Evolutionary conservation across 2,888 invertebrate genomes (phyloP).

Genomic region (Eumacrocentrus americanus): DNA sequence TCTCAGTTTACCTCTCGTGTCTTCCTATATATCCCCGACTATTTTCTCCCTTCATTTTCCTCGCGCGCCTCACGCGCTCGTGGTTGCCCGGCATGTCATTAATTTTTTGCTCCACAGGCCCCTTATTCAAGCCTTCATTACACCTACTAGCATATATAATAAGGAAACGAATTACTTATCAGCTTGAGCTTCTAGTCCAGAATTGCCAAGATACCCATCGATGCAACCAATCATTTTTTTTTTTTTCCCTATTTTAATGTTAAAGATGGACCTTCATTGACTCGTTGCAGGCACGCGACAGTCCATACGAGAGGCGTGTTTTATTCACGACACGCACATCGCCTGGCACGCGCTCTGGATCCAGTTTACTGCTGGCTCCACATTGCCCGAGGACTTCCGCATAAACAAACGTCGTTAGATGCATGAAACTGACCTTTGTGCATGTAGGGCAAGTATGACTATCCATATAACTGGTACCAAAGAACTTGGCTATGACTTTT

Average conservation of each 20-base stretch:
- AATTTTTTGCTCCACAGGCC: conserved; percentile 10
- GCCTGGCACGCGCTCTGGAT: conserved; percentile 4
- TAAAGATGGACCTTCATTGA: background rate
- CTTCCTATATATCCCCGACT: conserved; percentile 11
- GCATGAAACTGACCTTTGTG: background rate
- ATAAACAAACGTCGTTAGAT: background rate
- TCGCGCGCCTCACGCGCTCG: conserved; percentile 26
- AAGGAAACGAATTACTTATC: conserved; percentile 27
- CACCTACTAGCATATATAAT: background rate
- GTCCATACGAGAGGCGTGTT: background rate
- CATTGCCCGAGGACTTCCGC: conserved; percentile 7
- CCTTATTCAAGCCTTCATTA: conserved; percentile 14
- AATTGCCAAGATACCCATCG: background rate
- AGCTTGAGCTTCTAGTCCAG: background rate
- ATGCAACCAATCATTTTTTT: conserved; percentile 4
- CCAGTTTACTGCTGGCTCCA: conserved; percentile 4
- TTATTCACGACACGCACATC: conserved; percentile 12
- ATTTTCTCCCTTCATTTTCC: conserved; percentile 20
- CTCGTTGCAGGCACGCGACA: background rate
- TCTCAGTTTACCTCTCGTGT: background rate
- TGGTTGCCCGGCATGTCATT: conserved; percentile 27
- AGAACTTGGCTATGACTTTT: too few species aligned
- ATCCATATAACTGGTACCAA: too few species aligned
- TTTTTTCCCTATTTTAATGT: too few species aligned
- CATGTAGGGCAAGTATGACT: background rate